Conservation (phyloP, 2,797 vertebrate species). For the Rhinoraja longicauda region DNA sequence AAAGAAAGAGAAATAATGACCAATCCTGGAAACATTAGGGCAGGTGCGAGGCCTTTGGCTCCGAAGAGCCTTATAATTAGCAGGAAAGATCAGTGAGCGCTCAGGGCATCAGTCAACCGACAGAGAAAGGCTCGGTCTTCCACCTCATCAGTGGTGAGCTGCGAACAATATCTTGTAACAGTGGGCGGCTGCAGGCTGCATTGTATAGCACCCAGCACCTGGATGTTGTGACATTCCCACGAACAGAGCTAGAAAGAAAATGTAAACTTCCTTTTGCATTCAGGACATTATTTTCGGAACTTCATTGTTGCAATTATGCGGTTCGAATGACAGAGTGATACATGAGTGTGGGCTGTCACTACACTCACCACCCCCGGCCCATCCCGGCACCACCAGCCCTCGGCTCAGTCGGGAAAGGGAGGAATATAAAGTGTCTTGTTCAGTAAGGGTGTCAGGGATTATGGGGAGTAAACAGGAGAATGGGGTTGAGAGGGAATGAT, state of each 20-base stretch:
- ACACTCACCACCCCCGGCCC: no score
- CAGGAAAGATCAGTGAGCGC: background rate
- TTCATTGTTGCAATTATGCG: background rate
- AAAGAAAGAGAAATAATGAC: constrained; percentile 8
- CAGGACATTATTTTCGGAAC: background rate
- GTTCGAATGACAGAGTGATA: background rate
- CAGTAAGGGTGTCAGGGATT: no score
- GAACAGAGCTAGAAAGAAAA: background rate
- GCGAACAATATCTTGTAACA: background rate
- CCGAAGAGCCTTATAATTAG: background rate
- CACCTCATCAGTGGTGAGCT: background rate
- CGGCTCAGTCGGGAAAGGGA: background rate
- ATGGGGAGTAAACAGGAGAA: no score
- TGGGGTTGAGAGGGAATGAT: no score
- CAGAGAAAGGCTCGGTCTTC: background rate
- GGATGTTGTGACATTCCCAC: background rate
- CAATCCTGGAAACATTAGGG: constrained; percentile 15
- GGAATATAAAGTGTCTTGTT: background rate
- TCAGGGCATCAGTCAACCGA: background rate
- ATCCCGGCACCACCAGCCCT: no score
- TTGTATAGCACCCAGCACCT: background rate
- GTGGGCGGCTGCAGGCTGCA: background rate
- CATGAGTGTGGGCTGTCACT: no score
- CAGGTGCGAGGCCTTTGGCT: constrained; percentile 16
- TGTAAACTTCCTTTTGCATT: background rate